Conservation (phyloP, 2,797 vertebrate species). For the Sebastes dallii region DNA sequence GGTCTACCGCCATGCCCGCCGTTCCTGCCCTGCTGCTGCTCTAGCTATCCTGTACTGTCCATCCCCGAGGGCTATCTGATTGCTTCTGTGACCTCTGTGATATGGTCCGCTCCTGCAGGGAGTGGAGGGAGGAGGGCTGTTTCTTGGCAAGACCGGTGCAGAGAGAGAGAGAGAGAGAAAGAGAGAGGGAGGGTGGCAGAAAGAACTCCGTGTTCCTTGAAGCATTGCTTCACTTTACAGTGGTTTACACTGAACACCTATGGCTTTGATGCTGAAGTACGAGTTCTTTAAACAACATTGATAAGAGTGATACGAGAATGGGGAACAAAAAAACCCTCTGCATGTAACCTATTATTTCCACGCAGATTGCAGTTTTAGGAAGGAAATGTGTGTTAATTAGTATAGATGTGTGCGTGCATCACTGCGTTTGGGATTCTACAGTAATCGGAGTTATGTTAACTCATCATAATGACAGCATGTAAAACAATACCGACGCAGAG, state of each 20-base stretch:
- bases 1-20: conserved; percentile 27
- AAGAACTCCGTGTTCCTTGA: conserved; percentile 43
- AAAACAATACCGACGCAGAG: neutral
- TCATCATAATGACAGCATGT: neutral
- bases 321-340: neutral
- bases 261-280: neutral
- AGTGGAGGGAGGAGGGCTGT: neutral
- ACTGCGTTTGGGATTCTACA: neutral
- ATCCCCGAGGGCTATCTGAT: conserved; percentile 34
- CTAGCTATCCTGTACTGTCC: conserved; percentile 40
- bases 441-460: neutral
- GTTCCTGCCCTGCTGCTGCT: conserved; percentile 25
- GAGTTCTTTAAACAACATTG: neutral
- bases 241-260: neutral
- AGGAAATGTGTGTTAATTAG: neutral
- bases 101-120: conserved; percentile 19
- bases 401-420: neutral
- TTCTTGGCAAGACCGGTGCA: neutral
- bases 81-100: conserved; percentile 47
- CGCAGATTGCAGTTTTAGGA: neutral
- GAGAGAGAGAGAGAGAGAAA: neutral
- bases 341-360: neutral
- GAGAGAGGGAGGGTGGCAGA: neutral
- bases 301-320: neutral
- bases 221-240: neutral